Base-by-base conservation (phyloP, 2,113 vertebrate genomes). In the Ancistrus triradiatus region DNA sequence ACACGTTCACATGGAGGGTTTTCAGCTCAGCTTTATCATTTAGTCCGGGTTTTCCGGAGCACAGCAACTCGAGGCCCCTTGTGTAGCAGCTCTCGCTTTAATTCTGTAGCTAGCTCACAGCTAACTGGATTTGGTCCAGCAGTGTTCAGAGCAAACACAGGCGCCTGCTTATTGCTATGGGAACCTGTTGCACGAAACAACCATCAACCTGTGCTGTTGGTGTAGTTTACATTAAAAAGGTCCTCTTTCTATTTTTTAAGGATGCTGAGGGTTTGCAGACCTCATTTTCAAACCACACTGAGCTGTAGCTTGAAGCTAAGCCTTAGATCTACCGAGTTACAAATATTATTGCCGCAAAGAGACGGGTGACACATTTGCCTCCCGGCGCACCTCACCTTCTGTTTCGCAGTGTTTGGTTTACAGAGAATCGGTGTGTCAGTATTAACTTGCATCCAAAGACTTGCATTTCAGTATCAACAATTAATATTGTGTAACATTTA, bases 91-190 rank as follows among this genome's bases (percentile, higher is more conserved):
- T 35, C 18, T 38, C n/a, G 18, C 1, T 43, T n/a, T 42, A 43
- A 27, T 56, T 15, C 22, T 46, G 40, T 15, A 18, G 50, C 24
- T 66, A 38, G 42, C 14, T 17, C 22, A 6, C 4, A 9, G 63
- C 63, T 55, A 46, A 48, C 17, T 66, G 63, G 52, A 53, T 40
- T 2, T 8, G 40, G 7, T 66, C 53, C 53, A 66, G 37, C 53
- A 42, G 15, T 56, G 50, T 56, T 65, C 42, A 56, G 40, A 65
- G 25, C 63, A 37, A 46, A 65, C 51, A 4, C n/a, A n/a, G n/a
- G n/a, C n/a, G 51, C 15, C 24, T 19, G 37, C 24, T 50, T 9
- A 40, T n/a, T 9, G 19, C 24, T 24, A 31, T 7, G 33, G 13
- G 25, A 27, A 59, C 64, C 64, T 58, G 64, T 59, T 66, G 53